Evolutionary conservation across 2,797 vertebrate species (phyloP).

Genomic region (Falco columbarius): DNA sequence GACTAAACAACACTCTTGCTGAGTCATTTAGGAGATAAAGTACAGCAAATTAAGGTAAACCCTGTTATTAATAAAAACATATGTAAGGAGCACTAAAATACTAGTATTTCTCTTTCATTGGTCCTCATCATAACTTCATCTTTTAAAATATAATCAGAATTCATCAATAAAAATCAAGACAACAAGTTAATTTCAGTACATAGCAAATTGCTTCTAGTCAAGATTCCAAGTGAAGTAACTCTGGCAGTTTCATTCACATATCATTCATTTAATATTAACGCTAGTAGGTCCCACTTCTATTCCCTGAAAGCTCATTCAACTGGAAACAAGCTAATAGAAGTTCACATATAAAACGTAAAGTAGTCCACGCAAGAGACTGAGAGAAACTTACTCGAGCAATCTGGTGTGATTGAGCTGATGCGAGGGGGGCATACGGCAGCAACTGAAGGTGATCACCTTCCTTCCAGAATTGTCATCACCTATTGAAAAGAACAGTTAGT

Average conservation of each 20-base stretch:
- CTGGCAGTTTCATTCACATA: background rate
- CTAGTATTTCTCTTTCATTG: background rate
- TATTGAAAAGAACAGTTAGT: conserved; percentile 48
- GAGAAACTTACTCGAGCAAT: conserved; percentile 83
- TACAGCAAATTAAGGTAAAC: background rate
- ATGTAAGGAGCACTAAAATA: background rate
- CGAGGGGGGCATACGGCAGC: conserved; percentile 86
- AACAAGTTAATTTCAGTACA: background rate
- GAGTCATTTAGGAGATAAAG: background rate
- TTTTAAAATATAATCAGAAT: background rate
- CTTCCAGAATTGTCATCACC: conserved; percentile 87
- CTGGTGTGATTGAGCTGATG: conserved; percentile 87
- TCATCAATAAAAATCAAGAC: background rate
- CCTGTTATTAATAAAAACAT: background rate
- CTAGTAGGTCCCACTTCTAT: background rate
- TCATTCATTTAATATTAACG: background rate
- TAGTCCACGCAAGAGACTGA: background rate
- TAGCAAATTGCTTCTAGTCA: background rate
- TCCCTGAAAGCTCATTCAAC: background rate
- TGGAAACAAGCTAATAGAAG: background rate
- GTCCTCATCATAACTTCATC: background rate
- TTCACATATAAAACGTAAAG: background rate
- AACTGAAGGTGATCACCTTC: conserved; percentile 86
- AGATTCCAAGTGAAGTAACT: background rate
- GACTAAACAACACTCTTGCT: background rate